phyloP scores from a whole-genome alignment of 2,113 vertebrate species.

The Tor tambroides region DNA sequence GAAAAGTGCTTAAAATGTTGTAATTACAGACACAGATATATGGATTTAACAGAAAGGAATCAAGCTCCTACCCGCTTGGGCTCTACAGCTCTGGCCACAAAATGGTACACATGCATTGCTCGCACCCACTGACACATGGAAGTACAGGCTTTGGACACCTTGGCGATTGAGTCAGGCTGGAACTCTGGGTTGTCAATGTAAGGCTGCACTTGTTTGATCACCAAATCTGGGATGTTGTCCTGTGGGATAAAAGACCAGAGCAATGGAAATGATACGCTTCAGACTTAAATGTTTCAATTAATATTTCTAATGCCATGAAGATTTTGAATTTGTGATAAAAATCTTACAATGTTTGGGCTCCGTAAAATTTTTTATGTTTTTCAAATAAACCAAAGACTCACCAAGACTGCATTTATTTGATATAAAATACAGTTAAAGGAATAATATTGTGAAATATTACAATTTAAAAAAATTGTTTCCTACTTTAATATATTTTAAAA shows the following conservation, averaged over 20 bases:
- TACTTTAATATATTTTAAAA: neutral
- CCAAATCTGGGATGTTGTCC: constrained; percentile 87
- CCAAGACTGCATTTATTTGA: neutral
- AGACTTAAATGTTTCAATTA: neutral
- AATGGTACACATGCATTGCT: constrained; percentile 91
- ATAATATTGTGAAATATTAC: neutral
- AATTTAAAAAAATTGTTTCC: neutral
- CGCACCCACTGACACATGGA: constrained; percentile 95
- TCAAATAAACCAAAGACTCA: neutral
- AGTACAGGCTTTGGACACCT: constrained; percentile 91
- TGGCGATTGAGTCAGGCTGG: constrained; percentile 85
- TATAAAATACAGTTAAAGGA: neutral
- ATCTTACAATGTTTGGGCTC: neutral
- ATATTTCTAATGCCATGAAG: neutral
- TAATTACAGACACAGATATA: neutral
- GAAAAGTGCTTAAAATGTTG: neutral
- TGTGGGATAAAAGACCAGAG: constrained; percentile 55
- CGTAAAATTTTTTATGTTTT: neutral
- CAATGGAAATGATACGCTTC: neutral
- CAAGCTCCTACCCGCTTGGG: constrained; percentile 84
- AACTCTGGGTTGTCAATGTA: constrained; percentile 93
- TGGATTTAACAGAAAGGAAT: neutral
- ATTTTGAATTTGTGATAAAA: neutral
- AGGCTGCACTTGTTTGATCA: constrained; percentile 87
- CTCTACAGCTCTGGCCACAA: constrained; percentile 83